Evolutionary conservation across 2,888 invertebrate species (phyloP).

Genomic region (Scaptomyza cyrtandrae): DNA sequence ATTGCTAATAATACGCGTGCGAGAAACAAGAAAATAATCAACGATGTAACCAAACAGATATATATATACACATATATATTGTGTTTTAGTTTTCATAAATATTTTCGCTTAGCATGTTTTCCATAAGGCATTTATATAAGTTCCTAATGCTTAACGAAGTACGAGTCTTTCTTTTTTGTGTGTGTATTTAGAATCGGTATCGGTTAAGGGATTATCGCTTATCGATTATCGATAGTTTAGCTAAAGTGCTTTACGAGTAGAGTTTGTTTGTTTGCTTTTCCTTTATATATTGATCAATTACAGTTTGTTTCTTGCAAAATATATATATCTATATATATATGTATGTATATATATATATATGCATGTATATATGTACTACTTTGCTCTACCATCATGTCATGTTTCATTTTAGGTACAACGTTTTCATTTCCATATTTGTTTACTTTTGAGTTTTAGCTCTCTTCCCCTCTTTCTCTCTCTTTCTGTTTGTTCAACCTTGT

Average conservation of each 20-base stretch:
- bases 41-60: constrained; percentile 55
- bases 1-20: constrained; percentile 76
- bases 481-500: constrained; percentile 15
- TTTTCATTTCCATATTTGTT: constrained; percentile 38
- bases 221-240: constrained; percentile 20
- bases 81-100: constrained; percentile 28
- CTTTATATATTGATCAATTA: constrained; percentile 8
- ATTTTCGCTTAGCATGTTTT: constrained; percentile 46
- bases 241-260: constrained; percentile 10
- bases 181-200: constrained; percentile 9
- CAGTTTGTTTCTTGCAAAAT: constrained; percentile 24
- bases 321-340: not conserved
- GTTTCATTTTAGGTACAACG: constrained; percentile 68
- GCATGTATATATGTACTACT: constrained; percentile 18
- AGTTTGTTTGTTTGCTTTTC: not conserved
- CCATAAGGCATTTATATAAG: constrained; percentile 50
- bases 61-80: not conserved
- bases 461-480: not conserved
- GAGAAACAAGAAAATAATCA: constrained; percentile 42
- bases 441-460: constrained; percentile 38
- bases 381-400: constrained; percentile 45
- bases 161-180: constrained; percentile 52
- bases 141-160: constrained; percentile 44
- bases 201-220: constrained; percentile 4
- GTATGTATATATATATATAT: not conserved